Conservation (phyloP, 2,797 vertebrate species). For the Limosa lapponica region DNA sequence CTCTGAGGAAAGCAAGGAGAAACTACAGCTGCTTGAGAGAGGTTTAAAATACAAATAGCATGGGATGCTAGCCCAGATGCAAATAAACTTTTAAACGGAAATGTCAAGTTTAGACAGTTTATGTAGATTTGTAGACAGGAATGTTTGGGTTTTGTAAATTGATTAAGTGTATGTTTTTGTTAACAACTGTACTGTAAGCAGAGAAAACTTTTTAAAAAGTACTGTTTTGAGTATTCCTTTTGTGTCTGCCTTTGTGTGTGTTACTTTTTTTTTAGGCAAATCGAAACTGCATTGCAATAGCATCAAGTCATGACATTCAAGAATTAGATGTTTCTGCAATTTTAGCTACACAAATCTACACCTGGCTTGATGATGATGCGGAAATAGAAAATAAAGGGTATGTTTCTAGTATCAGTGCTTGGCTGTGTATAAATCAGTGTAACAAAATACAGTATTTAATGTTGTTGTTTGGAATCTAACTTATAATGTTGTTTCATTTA, state of each 20-base stretch:
- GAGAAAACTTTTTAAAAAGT: background rate
- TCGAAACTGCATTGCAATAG: conserved; percentile 96
- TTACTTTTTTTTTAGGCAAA: conserved; percentile 86
- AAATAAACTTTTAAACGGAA: background rate
- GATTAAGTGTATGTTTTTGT: background rate
- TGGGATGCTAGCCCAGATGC: background rate
- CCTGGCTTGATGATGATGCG: conserved; percentile 95
- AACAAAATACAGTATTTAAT: background rate
- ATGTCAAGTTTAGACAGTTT: background rate
- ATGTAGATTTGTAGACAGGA: background rate
- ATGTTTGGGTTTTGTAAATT: background rate
- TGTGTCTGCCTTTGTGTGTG: background rate
- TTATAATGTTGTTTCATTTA: conserved; percentile 32
- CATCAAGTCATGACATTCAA: conserved; percentile 97
- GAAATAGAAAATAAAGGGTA: conserved; percentile 94
- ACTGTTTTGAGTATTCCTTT: background rate
- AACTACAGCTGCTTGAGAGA: background rate
- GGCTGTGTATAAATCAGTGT: background rate
- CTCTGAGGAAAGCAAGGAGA: background rate
- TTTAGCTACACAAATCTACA: conserved; percentile 93
- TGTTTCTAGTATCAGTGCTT: background rate
- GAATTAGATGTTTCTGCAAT: conserved; percentile 97
- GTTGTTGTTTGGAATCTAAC: background rate
- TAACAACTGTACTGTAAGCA: background rate
- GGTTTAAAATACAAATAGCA: background rate